Base-by-base conservation (phyloP, 2,888 invertebrate species). In the Dione juno region DNA sequence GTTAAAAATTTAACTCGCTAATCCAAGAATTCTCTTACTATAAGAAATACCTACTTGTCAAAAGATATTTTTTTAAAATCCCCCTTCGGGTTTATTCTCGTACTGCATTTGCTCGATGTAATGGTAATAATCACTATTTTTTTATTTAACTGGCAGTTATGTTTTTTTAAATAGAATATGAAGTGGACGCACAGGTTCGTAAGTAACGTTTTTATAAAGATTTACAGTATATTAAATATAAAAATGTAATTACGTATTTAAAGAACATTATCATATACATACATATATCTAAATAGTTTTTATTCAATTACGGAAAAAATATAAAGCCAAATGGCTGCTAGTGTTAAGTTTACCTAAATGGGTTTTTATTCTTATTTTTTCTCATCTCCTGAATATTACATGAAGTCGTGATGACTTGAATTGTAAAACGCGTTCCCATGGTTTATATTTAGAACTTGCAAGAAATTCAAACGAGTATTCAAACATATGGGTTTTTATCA, bases 381-480 rank as follows among this genome's bases (percentile, higher is more conserved):
- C 66, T 53, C 53, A 50, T 58, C 68, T 58, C 48, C 66, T 72
- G 72, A 74, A 72, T 74, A 70, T 72, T 65, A 67, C 72, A 74
- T 74, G 69, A 73, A 67, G 67, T 59, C 72, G 67, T 72, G 72
- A 69, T 58, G 74, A 50, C 57, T 61, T 52, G 64, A 66, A 64
- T 58, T 73, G 69, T 72, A 61, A 66, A 48, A 45, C 67, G 43
- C 48, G 69, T 70, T 74, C 74, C 67, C 74, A 74, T 72, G 67
- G 65, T 54, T 59, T 74, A 74, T 72, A 67, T 74, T 70, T 74
- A 74, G 74, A 74, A 48, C 54, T 70, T 59, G 61, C 67, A 74
- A 74, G 74, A 74, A 74, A 74, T 68, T 65, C 71, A 71, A 73
- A 67, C 67, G 28, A 45, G 63, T 72, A 72, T 40, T 57, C 16